phyloP scores from a whole-genome alignment of 37 sponge, comb jelly and placozoan genomes.

The Corticium candelabrum region DNA sequence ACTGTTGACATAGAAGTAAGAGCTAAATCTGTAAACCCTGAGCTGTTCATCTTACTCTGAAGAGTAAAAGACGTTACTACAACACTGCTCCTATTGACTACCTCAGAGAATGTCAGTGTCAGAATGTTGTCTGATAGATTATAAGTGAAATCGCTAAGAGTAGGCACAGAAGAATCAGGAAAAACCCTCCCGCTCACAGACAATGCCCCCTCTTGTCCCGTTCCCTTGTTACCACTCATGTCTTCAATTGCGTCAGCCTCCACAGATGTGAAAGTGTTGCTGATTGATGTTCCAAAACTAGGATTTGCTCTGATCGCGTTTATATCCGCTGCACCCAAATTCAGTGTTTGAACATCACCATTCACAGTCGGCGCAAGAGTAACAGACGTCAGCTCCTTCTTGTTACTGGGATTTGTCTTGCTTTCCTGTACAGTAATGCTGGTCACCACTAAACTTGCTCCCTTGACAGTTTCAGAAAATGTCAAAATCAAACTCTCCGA shows the following conservation, averaged over 20 bases:
- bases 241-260: conserved; percentile 37
- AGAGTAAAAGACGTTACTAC: not conserved
- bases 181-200: conserved; percentile 9
- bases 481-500: not conserved
- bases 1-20: conserved; percentile 35
- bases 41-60: not conserved
- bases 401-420: not conserved
- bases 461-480: conserved; percentile 22
- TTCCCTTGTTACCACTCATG: conserved; percentile 44
- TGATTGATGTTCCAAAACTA: conserved; percentile 39
- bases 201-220: conserved; percentile 9
- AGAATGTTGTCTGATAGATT: conserved; percentile 33
- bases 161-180: conserved; percentile 48
- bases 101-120: conserved; percentile 60
- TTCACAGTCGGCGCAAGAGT: not conserved
- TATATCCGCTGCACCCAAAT: conserved; percentile 50
- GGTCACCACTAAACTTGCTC: not conserved
- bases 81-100: conserved; percentile 43
- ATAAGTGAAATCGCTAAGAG: conserved; percentile 29
- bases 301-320: conserved; percentile 64
- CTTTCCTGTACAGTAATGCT: conserved; percentile 9
- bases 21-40: conserved; percentile 12
- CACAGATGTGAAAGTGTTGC: conserved; percentile 50
- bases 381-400: not conserved
- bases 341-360: conserved; percentile 44